Base-by-base conservation (phyloP, 2,797 vertebrate genomes). In the Cygnus olor region DNA sequence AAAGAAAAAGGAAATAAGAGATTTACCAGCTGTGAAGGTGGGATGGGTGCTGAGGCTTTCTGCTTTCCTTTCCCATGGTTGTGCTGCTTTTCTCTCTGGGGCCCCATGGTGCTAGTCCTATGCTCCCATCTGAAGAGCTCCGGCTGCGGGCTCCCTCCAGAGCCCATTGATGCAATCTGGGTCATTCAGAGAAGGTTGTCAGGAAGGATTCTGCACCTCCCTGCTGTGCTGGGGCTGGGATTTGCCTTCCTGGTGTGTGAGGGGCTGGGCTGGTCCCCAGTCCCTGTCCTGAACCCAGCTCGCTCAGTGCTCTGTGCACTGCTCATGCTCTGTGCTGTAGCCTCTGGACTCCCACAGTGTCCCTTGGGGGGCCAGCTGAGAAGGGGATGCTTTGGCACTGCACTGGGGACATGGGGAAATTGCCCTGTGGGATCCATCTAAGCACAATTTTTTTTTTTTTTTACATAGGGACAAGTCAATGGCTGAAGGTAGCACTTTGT, bases 11-110 rank as follows among this genome's bases (percentile, higher is more conserved):
- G 38, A 78, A 85, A 65, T 25, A 51, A 88, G 61, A 84, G 73
- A 54, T 93, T 96, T 96, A 95, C 84, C 86, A 69, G 24, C 27
- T 81, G 36, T 94, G 93, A 69, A 85, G 84, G 40, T 21, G 38
- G 56, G 78, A 91, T 38, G 68, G 42, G 5, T 89, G 80, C 54
- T 88, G 95, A 90, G 42, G 22, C 71, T n/a, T 58, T 54, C 89
- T 95, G 79, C 45, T 91, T 79, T 92, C 40, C 27, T 77, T 95
- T 79, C 40, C 91, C 76, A 70, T 93, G 69, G 86, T 16, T 2
- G 76, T 66, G 36, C 2, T 85, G 34, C 81, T 71, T 11, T 47
- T 63, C 32, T 78, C 32, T 61, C 56, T n/a, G 60, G 88, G 51
- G 80, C 30, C 65, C 69, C 90, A 79, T 93, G 84, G 24, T 88